phyloP scores from a whole-genome alignment of 1,140 invertebrate species.

The Hesperophylax magnus region DNA sequence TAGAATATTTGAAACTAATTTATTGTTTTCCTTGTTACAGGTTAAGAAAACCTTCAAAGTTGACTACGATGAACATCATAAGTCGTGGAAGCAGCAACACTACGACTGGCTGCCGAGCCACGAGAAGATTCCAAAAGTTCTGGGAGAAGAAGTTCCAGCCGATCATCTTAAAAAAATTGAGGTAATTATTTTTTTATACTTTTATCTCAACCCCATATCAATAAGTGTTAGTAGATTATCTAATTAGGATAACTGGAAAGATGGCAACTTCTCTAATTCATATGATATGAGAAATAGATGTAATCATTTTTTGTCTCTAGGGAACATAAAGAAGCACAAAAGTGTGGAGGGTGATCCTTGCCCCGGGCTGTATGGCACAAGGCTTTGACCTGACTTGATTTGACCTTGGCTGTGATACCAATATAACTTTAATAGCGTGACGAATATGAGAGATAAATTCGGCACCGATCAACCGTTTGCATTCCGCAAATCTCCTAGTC shows the following conservation, averaged over 20 bases:
- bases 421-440: constrained; percentile 43
- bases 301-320: constrained; percentile 41
- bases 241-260: background rate
- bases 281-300: constrained; percentile 13
- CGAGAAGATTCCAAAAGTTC: constrained; percentile 68
- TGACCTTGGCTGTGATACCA: constrained; percentile 46
- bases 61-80: constrained; percentile 64
- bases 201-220: no score
- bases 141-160: constrained; percentile 64
- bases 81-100: constrained; percentile 66
- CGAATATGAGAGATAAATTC: constrained; percentile 37
- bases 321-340: constrained; percentile 38
- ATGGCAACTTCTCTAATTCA: background rate
- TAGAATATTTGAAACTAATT: constrained; percentile 20
- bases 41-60: constrained; percentile 69
- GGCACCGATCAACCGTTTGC: constrained; percentile 3
- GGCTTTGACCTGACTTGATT: constrained; percentile 45
- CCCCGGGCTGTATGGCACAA: constrained; percentile 32
- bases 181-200: constrained; percentile 57
- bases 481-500: constrained; percentile 27
- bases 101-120: constrained; percentile 72
- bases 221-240: background rate
- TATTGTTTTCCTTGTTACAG: constrained; percentile 66
- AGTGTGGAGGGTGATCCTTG: constrained; percentile 48
- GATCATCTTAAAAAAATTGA: constrained; percentile 66